Percentiles rank a stretch among this genome's conserved stretches.
Conservation (phyloP, 2,888 invertebrate genomes). For the Nephrocerus scutellatus region DNA sequence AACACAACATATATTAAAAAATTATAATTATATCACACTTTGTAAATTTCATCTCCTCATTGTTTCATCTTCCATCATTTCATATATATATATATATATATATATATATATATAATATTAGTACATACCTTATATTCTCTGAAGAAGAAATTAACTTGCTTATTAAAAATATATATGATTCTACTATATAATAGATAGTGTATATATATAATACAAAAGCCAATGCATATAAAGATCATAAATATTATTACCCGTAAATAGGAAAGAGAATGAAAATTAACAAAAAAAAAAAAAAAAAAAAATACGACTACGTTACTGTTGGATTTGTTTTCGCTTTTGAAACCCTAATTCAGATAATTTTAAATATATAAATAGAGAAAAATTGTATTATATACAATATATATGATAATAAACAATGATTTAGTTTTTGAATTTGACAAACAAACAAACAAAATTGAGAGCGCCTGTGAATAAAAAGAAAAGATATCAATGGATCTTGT, state of each 20-base stretch:
- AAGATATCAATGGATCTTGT: no score
- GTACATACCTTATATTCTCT: no score
- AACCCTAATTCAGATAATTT: no score
- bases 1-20: constrained; percentile 13
- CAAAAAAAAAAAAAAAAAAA: constrained; percentile 6
- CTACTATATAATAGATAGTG: constrained; percentile 11
- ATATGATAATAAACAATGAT: constrained; percentile 23
- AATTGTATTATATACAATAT: constrained; percentile 18
- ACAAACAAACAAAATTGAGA: no score
- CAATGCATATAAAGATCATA: not conserved
- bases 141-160: no score
- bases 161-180: constrained; percentile 19
- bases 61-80: constrained; percentile 4
- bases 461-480: no score
- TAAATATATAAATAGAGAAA: constrained; percentile 11
- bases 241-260: constrained; percentile 7
- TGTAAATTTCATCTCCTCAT: no score
- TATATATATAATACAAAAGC: constrained; percentile 10
- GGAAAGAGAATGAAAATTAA: constrained; percentile 1
- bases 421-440: no score
- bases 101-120: not conserved
- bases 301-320: no score
- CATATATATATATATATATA: constrained; percentile 16
- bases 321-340: no score
- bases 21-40: no score